These are phyloP conservation scores for Dipus sagitta DNA, from an alignment of 2,797 vertebrate species.

Conservation along the genomic window DNA sequence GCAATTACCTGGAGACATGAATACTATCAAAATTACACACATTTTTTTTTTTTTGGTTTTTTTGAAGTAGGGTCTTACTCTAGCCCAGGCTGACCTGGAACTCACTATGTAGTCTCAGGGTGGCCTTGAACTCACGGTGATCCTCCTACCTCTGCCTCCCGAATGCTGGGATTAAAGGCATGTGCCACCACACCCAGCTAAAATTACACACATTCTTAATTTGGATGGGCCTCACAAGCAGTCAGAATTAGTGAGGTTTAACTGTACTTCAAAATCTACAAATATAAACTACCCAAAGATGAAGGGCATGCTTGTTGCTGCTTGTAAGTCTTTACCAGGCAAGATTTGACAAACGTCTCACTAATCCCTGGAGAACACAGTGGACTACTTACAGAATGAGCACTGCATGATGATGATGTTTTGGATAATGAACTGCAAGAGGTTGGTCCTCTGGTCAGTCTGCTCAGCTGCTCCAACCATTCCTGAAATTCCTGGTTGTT, in stretches of 20 bases:
- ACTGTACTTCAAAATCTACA: constrained; percentile 66
- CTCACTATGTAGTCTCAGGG: too few species aligned
- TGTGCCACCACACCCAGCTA: neutral
- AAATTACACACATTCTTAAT: neutral
- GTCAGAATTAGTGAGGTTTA: constrained; percentile 72
- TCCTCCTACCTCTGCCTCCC: too few species aligned
- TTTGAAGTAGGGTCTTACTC: too few species aligned
- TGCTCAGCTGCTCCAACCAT: constrained; percentile 96
- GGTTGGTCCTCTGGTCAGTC: constrained; percentile 92
- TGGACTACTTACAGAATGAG: constrained; percentile 84
- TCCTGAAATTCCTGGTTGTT: constrained; percentile 94
- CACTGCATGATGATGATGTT: constrained; percentile 88
- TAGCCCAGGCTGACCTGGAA: too few species aligned
- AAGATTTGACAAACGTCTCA: constrained; percentile 13
- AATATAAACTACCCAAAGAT: constrained; percentile 24
- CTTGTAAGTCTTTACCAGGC: constrained; percentile 50
- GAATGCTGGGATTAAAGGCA: too few species aligned
- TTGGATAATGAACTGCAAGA: constrained; percentile 91
- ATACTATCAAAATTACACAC: neutral
- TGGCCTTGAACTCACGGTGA: too few species aligned
- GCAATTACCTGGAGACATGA: constrained; percentile 41
- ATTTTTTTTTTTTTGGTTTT: neutral
- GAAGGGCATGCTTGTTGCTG: constrained; percentile 51
- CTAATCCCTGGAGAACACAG: neutral
- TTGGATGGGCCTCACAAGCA: constrained; percentile 27